Base-by-base conservation (phyloP, 2,797 vertebrate genomes). In the Eutrigla gurnardus region DNA sequence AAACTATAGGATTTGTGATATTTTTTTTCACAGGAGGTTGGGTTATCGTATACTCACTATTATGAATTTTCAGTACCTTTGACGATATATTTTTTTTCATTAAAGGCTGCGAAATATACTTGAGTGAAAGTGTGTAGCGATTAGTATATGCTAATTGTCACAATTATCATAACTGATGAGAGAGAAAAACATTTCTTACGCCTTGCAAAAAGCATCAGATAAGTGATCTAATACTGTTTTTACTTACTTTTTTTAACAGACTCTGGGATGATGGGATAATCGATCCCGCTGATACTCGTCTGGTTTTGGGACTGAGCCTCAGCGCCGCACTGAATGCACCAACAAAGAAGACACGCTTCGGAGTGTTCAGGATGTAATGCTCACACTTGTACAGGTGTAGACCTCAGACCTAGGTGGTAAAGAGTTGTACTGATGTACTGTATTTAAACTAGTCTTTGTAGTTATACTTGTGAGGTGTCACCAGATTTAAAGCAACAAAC, bases 181-280 rank as follows among this genome's bases (percentile, higher is more conserved):
- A 55, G 9, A 47, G 25, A 25, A n/a, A n/a, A n/a, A n/a, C n/a
- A n/a, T n/a, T n/a, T n/a, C n/a, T n/a, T n/a, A n/a, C n/a, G n/a
- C n/a, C n/a, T 25, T 25, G 25, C 15, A 46, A 58, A 50, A 61
- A 59, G 58, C 72, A 17, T 70, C 25, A 42, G 42, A 74, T 77
- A 46, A 73, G 43, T 53, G 57, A 65, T 25, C 25, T 25, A 25
- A 25, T 25, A 25, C 25, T 25, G 25, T 25, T 25, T 25, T 25
- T 25, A 25, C 9, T 45, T 70, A 12, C 15, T 59, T 36, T 62
- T 69, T 47, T 43, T 57, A 9, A 35, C 91, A 99, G 98, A 83
- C 88, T 99, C 43, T 99, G 98, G 98, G 98, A 99, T 79, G 98
- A 99, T 2, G 98, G 98, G 33, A 98, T 99, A 75, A 99, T 99